Evolutionary conservation across 1,140 invertebrate genomes (phyloP), one percentile per base, ranked within the genome.

Genomic region (Ditylenchus dipsaci): DNA sequence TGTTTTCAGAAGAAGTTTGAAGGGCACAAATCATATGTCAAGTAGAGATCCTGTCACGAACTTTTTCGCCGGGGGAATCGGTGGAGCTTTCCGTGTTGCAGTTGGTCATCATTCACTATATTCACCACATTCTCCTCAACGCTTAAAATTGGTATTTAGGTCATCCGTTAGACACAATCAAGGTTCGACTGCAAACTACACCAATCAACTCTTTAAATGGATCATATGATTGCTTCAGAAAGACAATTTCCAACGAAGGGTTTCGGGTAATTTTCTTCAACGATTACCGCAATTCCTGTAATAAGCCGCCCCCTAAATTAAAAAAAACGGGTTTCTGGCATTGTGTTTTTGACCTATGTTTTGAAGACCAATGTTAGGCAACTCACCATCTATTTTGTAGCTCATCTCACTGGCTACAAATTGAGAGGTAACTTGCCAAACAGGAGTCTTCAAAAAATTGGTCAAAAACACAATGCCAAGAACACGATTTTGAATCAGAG

Each of bases 21-120:
- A 38, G 11, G 11, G 33, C 33, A 11, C 3, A 38, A 5, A 5
- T 11, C 33, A 11, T 15, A 76, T 76, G 75, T 74, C 76, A 23
- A 75, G 75, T 65, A 30, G 49, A 17, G 91, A 90, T 82, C 91
- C 92, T 1, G 69, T 90, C 1, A 96, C 96, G 86, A 93, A 95
- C 84, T 97, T 98, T 80, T 73, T 97, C 3, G 91, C 93, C 77
- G 95, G 95, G 60, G 95, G 95, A 67, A 92, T 95, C 84, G 95
- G 95, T 29, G 95, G 95, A 71, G 88, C 93, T 68, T 97, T 93
- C 82, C 91, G 93, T 53, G 93, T 98, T 19, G 49, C 49, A 53
- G 15, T 53, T 19, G 23, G 49, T 26, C 49, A 53, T 53, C n/a
- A 53, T 53, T 53, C 23, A 26, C 3, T 17, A 21, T 53, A 26